Evolutionary conservation across 2,113 vertebrate species (phyloP).

Genomic region (Xiphias gladius): DNA sequence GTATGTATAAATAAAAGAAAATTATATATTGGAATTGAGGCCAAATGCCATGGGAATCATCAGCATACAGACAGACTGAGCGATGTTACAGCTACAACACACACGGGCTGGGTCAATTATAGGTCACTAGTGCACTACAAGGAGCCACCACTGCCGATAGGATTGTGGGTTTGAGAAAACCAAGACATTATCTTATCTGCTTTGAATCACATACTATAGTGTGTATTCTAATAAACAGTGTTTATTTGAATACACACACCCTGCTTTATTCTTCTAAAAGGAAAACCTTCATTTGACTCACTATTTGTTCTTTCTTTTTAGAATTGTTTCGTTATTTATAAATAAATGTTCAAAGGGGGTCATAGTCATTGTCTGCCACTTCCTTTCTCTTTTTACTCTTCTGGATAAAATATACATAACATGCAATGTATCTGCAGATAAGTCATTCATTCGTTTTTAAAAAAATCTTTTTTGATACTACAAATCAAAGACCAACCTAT

Average conservation of each 20-base stretch:
- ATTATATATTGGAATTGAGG: constrained; percentile 34
- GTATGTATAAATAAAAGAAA: constrained; percentile 9
- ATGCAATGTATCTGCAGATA: no score
- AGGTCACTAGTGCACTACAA: constrained; percentile 18
- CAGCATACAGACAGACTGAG: background rate
- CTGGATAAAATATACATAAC: background rate
- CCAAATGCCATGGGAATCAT: constrained; percentile 36
- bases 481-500: background rate
- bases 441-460: no score
- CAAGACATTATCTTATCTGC: constrained; percentile 6
- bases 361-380: background rate
- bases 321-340: background rate
- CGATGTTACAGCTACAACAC: constrained; percentile 8
- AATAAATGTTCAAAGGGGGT: background rate
- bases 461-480: background rate
- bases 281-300: background rate
- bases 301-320: background rate
- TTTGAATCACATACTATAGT: constrained; percentile 1
- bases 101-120: constrained; percentile 4
- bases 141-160: background rate
- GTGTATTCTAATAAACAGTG: background rate
- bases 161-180: constrained; percentile 27
- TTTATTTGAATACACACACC: background rate
- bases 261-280: background rate
- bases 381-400: background rate